Base-by-base conservation (phyloP, 2,888 invertebrate species). In the Coenonympha arcania region DNA sequence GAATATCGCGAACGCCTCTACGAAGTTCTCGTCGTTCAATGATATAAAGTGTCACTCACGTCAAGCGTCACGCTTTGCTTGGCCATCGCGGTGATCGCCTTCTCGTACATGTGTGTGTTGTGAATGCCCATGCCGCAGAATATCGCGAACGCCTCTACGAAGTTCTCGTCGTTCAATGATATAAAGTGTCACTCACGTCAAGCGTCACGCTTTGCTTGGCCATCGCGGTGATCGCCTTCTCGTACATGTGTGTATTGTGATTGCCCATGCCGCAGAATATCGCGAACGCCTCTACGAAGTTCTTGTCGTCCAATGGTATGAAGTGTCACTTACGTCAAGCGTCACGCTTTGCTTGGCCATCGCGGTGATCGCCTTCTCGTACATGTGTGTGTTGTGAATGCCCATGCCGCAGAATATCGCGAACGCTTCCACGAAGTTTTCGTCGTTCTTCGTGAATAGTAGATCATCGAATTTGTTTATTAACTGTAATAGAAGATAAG, bases 181-280 rank as follows among this genome's bases (percentile, higher is more conserved):
- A 28, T 20, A 11, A 20, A 36, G 11, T 36, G 30, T 11, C 19
- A 79, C 87, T 86, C 48, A 95, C 94, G 76, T 98, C 98, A 65
- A 98, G 87, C 4, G 97, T 97, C 56, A 98, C 97, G 71, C 94
- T 95, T 79, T 98, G 97, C 76, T 97, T 97, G 50, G 97, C 97
- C 92, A 97, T 97, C 13, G 97, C 95, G 54, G 95, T 94, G 74
- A 95, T 92, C 30, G 96, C 97, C 79, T 93, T 95, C 83, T 98
- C 97, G 73, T 97, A 98, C 96, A 96, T 97, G 76, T 96, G n/a
- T n/a, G 96, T 97, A 73, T 98, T 98, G 82, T 97, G 95, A 55
- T 98, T 96, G 47, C 98, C 98, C 93, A 98, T 95, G 26, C 98
- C 98, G 84, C 96, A 97, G 86, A 98, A 98, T 66, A 98, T 96